Evolutionary conservation across 2,797 vertebrate genomes (phyloP).

Genomic region (Mus caroli): DNA sequence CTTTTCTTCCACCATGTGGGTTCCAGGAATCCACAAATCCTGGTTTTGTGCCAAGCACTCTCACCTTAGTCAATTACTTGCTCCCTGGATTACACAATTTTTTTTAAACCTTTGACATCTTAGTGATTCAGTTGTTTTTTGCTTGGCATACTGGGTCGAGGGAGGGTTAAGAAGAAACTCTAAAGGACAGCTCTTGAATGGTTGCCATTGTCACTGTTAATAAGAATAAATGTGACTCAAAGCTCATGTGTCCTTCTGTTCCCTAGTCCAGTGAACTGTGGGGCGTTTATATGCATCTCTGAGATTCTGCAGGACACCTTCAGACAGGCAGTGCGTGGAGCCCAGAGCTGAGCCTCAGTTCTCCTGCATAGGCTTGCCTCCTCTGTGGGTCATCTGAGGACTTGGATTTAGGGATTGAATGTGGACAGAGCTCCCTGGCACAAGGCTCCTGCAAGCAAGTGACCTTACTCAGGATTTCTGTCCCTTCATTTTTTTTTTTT

Average conservation of each 20-base stretch:
- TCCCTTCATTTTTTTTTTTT: background rate
- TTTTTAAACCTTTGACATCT: background rate
- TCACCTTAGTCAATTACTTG: background rate
- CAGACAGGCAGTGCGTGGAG: background rate
- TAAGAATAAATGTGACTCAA: background rate
- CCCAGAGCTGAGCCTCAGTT: background rate
- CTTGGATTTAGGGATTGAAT: no score
- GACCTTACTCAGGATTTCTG: accelerated
- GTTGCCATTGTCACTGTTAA: background rate
- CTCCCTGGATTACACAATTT: no score
- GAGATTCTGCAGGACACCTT: background rate
- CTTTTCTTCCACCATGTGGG: background rate
- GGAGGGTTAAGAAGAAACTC: background rate
- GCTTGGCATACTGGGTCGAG: background rate
- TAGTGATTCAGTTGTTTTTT: background rate
- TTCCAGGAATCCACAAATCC: background rate
- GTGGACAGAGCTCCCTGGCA: accelerated
- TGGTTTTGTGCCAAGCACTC: background rate
- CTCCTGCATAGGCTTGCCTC: background rate
- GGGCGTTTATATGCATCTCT: background rate
- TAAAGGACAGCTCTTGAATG: background rate
- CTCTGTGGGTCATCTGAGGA: background rate
- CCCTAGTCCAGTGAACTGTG: background rate
- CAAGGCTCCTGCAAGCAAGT: accelerated
- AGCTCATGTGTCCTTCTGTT: background rate